phyloP scores from a whole-genome alignment of 2,113 vertebrate genomes.

The Bambusicola thoracicus region DNA sequence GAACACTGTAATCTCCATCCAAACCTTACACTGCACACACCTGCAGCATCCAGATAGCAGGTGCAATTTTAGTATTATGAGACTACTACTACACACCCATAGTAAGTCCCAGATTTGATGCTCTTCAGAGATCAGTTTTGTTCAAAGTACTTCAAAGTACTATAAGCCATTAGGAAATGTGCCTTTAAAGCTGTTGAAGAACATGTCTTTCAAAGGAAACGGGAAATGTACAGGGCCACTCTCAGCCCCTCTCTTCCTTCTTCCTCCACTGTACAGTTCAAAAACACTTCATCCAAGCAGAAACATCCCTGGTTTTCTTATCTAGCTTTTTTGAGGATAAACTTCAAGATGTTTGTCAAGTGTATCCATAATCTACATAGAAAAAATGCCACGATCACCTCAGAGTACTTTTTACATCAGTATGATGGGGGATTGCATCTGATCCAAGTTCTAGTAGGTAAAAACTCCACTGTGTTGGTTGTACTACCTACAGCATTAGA shows the following conservation, averaged over 20 bases:
- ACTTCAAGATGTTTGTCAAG: background rate
- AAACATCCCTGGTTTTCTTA: background rate
- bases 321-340: background rate
- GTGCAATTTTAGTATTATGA: background rate
- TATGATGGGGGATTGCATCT: background rate
- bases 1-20: background rate
- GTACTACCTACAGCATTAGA: background rate
- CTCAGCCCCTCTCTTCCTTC: background rate
- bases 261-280: background rate
- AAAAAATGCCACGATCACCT: background rate
- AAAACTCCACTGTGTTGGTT: background rate
- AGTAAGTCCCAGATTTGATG: background rate
- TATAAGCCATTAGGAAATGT: background rate
- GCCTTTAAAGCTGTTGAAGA: background rate
- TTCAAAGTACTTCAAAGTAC: background rate
- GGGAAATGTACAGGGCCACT: background rate
- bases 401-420: background rate
- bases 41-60: background rate
- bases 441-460: background rate
- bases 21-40: background rate
- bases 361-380: background rate
- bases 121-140: background rate
- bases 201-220: fast-evolving
- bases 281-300: background rate
- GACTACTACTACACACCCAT: background rate